phyloP scores from a whole-genome alignment of 2,888 invertebrate species.

The Eucriotettix oculatus region DNA sequence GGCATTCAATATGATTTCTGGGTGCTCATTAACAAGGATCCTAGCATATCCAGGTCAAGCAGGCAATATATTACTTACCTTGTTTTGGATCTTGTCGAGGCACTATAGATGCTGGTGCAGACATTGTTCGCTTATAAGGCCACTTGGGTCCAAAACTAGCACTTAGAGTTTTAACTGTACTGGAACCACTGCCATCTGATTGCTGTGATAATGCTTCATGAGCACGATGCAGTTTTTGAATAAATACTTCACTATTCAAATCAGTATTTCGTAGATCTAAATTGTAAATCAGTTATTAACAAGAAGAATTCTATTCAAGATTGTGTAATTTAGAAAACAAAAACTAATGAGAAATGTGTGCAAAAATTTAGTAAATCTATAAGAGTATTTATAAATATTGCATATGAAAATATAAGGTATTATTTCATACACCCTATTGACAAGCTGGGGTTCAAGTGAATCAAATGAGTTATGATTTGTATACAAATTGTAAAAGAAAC shows the following conservation, averaged over 20 bases:
- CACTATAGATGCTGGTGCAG: slow-evolving; percentile 74
- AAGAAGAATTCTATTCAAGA: not conserved
- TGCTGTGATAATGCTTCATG: slow-evolving; percentile 57
- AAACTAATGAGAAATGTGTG: too few relatives aligned
- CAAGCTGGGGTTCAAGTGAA: too few relatives aligned
- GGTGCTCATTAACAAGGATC: too few relatives aligned
- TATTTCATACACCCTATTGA: too few relatives aligned
- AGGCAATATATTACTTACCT: slow-evolving; percentile 24
- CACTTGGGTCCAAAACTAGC: slow-evolving; percentile 84
- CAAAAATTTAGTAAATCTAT: too few relatives aligned
- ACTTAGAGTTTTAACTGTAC: slow-evolving; percentile 57
- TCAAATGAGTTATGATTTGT: too few relatives aligned
- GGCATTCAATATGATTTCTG: too few relatives aligned
- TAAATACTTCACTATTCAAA: slow-evolving; percentile 67
- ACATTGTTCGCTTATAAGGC: slow-evolving; percentile 89
- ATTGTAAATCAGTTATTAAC: not conserved
- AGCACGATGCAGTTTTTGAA: slow-evolving; percentile 74
- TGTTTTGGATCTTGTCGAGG: slow-evolving; percentile 56
- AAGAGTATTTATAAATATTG: too few relatives aligned
- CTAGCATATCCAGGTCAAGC: not conserved
- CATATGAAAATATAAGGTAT: too few relatives aligned
- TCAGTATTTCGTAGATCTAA: slow-evolving; percentile 79
- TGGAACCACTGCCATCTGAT: slow-evolving; percentile 43
- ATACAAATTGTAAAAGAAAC: too few relatives aligned
- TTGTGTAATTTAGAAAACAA: not conserved